Base-by-base conservation (phyloP, 2,888 invertebrate species). In the Heliconius charithonia region DNA sequence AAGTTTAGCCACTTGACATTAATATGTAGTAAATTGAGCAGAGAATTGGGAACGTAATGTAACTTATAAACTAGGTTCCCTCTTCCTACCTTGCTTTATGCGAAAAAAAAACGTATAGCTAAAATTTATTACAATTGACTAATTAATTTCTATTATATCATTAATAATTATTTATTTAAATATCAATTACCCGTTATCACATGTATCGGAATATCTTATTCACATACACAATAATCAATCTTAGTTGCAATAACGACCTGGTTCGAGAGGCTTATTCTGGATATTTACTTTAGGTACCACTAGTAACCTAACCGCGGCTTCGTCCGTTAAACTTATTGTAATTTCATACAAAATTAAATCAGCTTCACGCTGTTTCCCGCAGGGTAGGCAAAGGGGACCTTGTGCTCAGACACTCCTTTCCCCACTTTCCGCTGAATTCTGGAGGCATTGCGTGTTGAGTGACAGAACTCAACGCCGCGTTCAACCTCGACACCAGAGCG, bases 181-280 rank as follows among this genome's bases (percentile, higher is more conserved):
- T 63, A 63, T 63, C 45, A 74, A 62, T 63, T 41, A 63, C 27
- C 19, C 12, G 9, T 9, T 25, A 63, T 74, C 45, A 25, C 2
- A 37, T 0, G 13, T 63, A 74, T 45, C 41, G 22, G 37, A 37
- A 63, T 37, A 63, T 41, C 62, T 29, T 41, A 63, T 62, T 63
- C 63, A 41, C 41, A 63, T 45, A 62, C 41, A 45, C 62, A 73
- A 62, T 63, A 74, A 74, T 74, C 74, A 63, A 74, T 74, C 63
- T 37, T 41, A 19, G 37, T 37, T 63, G 74, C 62, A 74, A 19
- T 63, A 74, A 62, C 74, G 63, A 62, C 22, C 27, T 6, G 7
- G 63, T 74, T 62, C 63, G 27, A 22, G 4, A 6, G 63, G 27
- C 63, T 74, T 74, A 74, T 74, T 74, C 63, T 74, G 74, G 63